These are phyloP conservation scores for Aphis gossypii DNA, from an alignment of 1,140 invertebrate species.

Conservation along the genomic window DNA sequence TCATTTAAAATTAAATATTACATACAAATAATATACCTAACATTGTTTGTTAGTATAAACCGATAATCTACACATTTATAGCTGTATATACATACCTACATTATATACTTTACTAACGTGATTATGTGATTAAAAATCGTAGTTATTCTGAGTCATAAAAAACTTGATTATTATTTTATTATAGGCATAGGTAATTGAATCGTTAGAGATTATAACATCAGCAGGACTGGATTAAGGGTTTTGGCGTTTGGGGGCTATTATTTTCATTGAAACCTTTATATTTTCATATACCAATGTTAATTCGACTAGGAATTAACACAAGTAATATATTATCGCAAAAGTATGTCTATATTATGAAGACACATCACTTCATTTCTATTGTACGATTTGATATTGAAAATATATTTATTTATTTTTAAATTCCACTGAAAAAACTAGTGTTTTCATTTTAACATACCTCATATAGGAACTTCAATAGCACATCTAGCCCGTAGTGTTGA, in stretches of 20 bases:
- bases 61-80: too few species aligned
- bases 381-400: background rate
- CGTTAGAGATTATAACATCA: background rate
- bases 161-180: too few species aligned
- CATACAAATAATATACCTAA: too few species aligned
- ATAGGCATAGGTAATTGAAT: too few species aligned
- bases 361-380: background rate
- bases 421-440: background rate
- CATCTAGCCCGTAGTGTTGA: background rate
- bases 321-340: background rate
- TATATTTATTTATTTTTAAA: background rate
- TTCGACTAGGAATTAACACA: background rate
- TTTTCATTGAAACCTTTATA: too few species aligned
- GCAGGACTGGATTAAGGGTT: too few species aligned
- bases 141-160: background rate
- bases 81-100: too few species aligned
- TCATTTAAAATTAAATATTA: too few species aligned
- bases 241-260: too few species aligned
- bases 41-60: too few species aligned
- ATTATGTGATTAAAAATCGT: background rate
- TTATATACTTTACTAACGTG: background rate
- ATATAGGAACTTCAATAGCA: background rate
- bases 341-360: background rate
- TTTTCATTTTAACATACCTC: background rate
- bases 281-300: background rate